Evolutionary conservation across 1,140 invertebrate species (phyloP), one percentile per base, ranked within the genome.

Genomic region (Antheraea pernyi): DNA sequence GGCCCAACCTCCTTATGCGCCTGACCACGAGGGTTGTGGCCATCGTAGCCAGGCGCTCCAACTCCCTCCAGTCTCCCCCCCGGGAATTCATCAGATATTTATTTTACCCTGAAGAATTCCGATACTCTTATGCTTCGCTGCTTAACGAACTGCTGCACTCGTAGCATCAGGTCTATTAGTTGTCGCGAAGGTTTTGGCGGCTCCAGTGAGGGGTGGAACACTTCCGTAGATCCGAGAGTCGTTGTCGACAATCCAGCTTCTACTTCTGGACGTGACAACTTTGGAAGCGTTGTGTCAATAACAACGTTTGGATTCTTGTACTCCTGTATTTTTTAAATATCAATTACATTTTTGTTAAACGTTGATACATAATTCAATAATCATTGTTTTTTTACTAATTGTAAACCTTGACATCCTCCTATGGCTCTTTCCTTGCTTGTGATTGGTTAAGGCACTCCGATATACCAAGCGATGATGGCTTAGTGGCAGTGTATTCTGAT

Each of bases 221-320:
- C 89, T 3, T 88, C 92, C 71, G 93, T 89, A 58, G 90, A 89
- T 0, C 93, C 94, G 72, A 95, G 94, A 6, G 93, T 82, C 60
- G 86, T 85, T 13, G 93, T 84, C 0, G 93, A 90, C 18, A 81
- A 72, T 4, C 94, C 85, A 68, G 91, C 93, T 11, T 93, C 94
- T 8, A 95, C 90, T 88, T 96, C 95, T 3, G 95, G 94, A 18
- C 95, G 84, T 2, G 93, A 93, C 37, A 95, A 77, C 81, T 96
- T 95, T 0, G 95, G 95, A 7, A 96, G 84, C 65, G 95, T 94
- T 22, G 94, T 93, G 60, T 94, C 94, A 7, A 96, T 94, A 30
- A 95, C 82, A 1, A 94, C 93, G n/a, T 72, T 74, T 0, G 89
- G 89, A 69, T 92, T 83, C 18, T 80, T 75, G 74, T 88, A 89